A percentile compares a stretch with the other conserved stretches of the same genome.
Conservation (phyloP, 2,888 invertebrate genomes). For the Artemia sinica region DNA sequence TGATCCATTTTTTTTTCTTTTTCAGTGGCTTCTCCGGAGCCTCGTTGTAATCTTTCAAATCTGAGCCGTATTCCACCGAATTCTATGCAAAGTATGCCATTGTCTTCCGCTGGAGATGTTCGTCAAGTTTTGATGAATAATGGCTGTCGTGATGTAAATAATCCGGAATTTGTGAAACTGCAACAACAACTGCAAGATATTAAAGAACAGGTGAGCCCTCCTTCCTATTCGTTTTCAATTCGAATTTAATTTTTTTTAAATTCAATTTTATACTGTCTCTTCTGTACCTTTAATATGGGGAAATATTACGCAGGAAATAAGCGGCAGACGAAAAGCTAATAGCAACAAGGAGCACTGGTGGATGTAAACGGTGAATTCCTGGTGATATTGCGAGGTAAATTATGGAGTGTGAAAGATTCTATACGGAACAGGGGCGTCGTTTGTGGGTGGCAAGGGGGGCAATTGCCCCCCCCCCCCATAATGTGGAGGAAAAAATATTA, state of each 20-base stretch:
- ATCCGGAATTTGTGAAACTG: constrained; percentile 66
- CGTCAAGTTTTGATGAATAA: constrained; percentile 40
- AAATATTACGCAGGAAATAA: background rate
- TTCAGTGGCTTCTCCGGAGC: constrained; percentile 16
- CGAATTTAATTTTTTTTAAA: background rate
- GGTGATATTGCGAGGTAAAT: too few relatives aligned
- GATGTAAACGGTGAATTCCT: too few relatives aligned
- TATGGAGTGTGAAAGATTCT: too few relatives aligned
- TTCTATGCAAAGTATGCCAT: constrained; percentile 30
- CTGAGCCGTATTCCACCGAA: constrained; percentile 21
- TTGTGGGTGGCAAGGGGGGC: too few relatives aligned
- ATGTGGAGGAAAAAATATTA: too few relatives aligned
- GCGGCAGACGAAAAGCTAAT: background rate
- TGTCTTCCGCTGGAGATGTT: constrained; percentile 29
- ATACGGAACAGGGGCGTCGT: too few relatives aligned
- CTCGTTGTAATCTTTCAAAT: constrained; percentile 13
- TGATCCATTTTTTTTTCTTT: too few relatives aligned
- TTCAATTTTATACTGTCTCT: background rate
- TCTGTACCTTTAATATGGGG: background rate
- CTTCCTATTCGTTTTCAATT: background rate
- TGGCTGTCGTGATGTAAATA: constrained; percentile 46
- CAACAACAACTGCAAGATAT: constrained; percentile 92
- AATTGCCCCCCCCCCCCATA: too few relatives aligned
- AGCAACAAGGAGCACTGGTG: too few relatives aligned
- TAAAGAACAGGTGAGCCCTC: constrained; percentile 63